Evolutionary conservation across 2,888 invertebrate genomes (phyloP).

Genomic region (Phanerotoma sp.): DNA sequence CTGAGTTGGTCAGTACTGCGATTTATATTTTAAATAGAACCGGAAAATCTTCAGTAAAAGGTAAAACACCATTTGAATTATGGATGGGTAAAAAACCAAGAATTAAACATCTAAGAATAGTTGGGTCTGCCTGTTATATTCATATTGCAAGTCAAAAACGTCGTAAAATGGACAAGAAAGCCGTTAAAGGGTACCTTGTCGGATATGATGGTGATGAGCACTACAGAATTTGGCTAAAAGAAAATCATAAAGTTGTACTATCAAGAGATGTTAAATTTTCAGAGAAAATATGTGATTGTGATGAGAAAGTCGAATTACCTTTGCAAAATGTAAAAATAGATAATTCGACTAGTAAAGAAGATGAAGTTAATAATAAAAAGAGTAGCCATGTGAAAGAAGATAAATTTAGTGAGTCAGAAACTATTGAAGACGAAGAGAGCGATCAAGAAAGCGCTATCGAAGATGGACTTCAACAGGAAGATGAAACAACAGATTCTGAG

Average conservation of each 20-base stretch:
- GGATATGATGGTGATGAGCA: constrained; percentile 27
- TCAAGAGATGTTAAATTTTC: constrained; percentile 26
- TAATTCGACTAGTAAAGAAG: too few relatives aligned
- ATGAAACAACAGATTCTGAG: too few relatives aligned
- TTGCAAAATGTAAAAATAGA: too few relatives aligned
- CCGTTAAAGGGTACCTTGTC: constrained; percentile 35
- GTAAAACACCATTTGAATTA: constrained; percentile 38
- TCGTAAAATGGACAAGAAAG: constrained; percentile 41
- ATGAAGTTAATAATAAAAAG: too few relatives aligned
- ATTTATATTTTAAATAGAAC: constrained; percentile 36
- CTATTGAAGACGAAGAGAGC: too few relatives aligned
- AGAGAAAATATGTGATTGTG: not conserved
- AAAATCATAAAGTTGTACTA: constrained; percentile 20
- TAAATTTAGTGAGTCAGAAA: too few relatives aligned
- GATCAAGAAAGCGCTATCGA: too few relatives aligned
- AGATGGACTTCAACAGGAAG: too few relatives aligned
- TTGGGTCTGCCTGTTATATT: constrained; percentile 33
- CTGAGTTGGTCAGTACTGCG: constrained; percentile 34
- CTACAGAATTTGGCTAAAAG: constrained; percentile 22
- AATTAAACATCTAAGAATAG: constrained; percentile 34
- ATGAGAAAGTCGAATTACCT: too few relatives aligned
- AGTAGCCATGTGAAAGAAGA: too few relatives aligned
- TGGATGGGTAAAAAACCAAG: constrained; percentile 37
- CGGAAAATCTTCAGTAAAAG: constrained; percentile 35
- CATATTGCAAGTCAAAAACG: constrained; percentile 37